These are phyloP conservation scores for Tympanoctomys barrerae DNA, from an alignment of 2,797 vertebrate genomes.

Conservation along the genomic window DNA sequence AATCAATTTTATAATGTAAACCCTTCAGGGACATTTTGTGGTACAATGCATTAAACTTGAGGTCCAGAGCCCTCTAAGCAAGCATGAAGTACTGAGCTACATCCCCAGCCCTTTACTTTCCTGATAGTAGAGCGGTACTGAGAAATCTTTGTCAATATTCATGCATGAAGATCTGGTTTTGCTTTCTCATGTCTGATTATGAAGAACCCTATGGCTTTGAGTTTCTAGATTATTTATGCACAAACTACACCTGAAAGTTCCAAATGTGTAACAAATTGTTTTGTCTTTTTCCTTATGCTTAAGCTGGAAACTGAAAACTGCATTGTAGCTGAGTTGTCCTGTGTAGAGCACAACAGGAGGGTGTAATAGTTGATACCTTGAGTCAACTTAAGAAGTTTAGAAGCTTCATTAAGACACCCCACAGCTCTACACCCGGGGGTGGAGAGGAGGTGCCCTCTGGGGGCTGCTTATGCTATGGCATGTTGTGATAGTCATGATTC, in stretches of 20 bases:
- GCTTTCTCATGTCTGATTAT: not conserved
- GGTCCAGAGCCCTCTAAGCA: not conserved
- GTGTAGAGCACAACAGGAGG: no score
- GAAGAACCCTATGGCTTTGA: not conserved
- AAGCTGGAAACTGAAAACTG: not conserved
- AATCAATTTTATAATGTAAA: not conserved
- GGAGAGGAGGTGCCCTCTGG: no score
- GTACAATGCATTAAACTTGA: not conserved
- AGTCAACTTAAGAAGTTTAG: no score
- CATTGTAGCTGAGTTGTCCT: not conserved
- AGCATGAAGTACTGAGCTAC: not conserved
- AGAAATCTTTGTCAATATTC: not conserved
- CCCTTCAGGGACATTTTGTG: not conserved
- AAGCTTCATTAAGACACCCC: no score
- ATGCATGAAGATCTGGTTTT: not conserved
- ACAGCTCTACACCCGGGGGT: no score
- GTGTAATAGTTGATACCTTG: no score
- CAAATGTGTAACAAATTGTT: not conserved
- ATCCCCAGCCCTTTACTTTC: not conserved
- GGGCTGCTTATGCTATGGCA: no score
- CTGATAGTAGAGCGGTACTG: not conserved
- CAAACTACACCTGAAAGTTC: not conserved
- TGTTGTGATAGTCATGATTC: no score
- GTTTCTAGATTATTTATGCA: not conserved
- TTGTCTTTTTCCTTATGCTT: not conserved